Evolutionary conservation across 2,113 vertebrate genomes (phyloP).

Genomic region (Uria lomvia): DNA sequence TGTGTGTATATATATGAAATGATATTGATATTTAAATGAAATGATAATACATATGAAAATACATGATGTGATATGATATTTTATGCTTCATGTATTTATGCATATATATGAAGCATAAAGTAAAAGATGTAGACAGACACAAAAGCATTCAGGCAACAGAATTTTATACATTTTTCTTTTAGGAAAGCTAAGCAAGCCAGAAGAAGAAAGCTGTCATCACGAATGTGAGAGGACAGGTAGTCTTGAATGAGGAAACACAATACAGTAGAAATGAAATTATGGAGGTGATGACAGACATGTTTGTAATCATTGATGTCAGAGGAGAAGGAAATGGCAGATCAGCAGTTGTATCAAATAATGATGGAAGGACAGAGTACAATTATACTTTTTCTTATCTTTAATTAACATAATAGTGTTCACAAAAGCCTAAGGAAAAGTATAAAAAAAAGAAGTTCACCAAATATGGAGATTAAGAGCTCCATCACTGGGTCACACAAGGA

Average conservation of each 20-base stretch:
- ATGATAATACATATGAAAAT: not conserved
- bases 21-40: no score
- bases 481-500: not conserved
- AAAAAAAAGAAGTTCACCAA: not conserved
- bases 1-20: no score
- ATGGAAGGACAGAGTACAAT: not conserved
- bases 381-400: not conserved
- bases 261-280: not conserved
- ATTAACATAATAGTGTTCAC: not conserved
- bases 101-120: not conserved
- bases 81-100: not conserved
- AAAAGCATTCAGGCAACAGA: not conserved
- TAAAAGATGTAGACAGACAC: not conserved
- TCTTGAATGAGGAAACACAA: not conserved
- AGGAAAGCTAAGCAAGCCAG: not conserved
- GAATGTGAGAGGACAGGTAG: not conserved
- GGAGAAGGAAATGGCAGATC: not conserved
- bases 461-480: not conserved
- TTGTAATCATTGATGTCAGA: not conserved
- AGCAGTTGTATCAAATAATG: not conserved
- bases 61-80: not conserved
- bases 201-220: not conserved
- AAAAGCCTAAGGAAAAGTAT: not conserved
- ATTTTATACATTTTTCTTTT: not conserved
- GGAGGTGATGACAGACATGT: not conserved